Base-by-base conservation (phyloP, 2,113 vertebrate species). In the Tachysurus vachellii region DNA sequence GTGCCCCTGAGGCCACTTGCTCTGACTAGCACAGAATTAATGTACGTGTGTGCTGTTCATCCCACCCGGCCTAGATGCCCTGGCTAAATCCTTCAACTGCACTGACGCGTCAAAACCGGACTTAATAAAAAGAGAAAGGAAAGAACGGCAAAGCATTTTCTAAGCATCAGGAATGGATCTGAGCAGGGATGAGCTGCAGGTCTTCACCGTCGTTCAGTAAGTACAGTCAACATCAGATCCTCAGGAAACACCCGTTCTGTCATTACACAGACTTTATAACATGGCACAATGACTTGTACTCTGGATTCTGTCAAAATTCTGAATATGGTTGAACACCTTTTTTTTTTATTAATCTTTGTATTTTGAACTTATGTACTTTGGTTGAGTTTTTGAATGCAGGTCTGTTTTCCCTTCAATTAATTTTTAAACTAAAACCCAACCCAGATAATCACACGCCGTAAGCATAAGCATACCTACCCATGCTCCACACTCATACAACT, bases 1-100 rank as follows among this genome's bases (percentile, higher is more conserved):
- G 68, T n/a, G 90, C 88, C 90, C 76, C 83, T 59, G 17, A 88
- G 87, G 87, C 70, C 89, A 50, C 88, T 81, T 91, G 91, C 93
- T 91, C 90, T 54, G 77, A 88, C 87, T 90, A 85, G 47, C 83
- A 88, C 83, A 68, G 83, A 44, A 86, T 86, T 89, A 71, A 80
- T 87, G 88, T 90, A 90, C 86, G 89, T 80, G 70, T 1, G 80
- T 91, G 89, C 89, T 83, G 57, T 83, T 86, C 83, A 89, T 86
- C 88, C 88, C 10, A 23, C 61, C 70, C 47, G 71, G 84, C 79
- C 85, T 62, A 88, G 80, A 88, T 88, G 80, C 50, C 79, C 47
- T 14, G 5, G 80, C 84, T 88, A 91, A 91, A 92, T 62, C 91
- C 86, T 59, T 84, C 80, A 82, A 44, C 66, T 71, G 88, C 57